These are phyloP conservation scores for Styela clava DNA, from an alignment of 23 tunicate genomes.

Conservation along the genomic window DNA sequence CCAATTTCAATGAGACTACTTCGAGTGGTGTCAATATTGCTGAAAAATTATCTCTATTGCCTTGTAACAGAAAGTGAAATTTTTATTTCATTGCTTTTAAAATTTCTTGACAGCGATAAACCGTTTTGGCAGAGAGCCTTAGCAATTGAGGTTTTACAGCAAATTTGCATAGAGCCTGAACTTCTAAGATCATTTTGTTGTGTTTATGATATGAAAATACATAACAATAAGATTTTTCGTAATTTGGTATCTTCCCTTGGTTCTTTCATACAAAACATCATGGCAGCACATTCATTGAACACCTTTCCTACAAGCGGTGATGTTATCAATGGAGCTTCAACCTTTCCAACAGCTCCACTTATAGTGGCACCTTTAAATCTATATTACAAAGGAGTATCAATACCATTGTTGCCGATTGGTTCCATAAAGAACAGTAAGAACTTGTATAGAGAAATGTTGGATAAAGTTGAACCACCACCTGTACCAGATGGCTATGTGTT, in stretches of 20 bases:
- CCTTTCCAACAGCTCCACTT: neutral
- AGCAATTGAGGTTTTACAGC: slow-evolving; percentile 85
- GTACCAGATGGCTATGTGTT: slow-evolving; percentile 83
- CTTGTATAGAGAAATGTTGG: slow-evolving; percentile 83
- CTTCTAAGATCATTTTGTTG: slow-evolving; percentile 63
- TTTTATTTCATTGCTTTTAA: slow-evolving; percentile 75
- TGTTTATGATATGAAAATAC: slow-evolving; percentile 86
- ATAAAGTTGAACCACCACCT: slow-evolving; percentile 70
- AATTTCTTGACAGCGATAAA: slow-evolving; percentile 87
- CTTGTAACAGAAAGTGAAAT: slow-evolving; percentile 97
- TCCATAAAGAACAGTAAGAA: slow-evolving; percentile 46
- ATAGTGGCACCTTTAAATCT: slow-evolving; percentile 28
- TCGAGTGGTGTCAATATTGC: slow-evolving; percentile 71
- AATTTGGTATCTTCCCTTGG: slow-evolving; percentile 75
- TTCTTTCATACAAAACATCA: slow-evolving; percentile 55
- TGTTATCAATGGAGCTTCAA: neutral
- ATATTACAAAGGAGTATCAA: slow-evolving; percentile 58
- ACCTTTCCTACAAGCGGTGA: neutral
- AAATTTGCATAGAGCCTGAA: slow-evolving; percentile 81
- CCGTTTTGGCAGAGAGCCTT: slow-evolving; percentile 90
- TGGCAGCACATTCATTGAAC: slow-evolving; percentile 33
- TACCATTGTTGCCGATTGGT: slow-evolving; percentile 51
- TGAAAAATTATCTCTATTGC: slow-evolving; percentile 62
- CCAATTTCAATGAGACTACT: slow-evolving; percentile 82
- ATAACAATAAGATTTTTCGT: slow-evolving; percentile 65